Evolutionary conservation across 2,888 invertebrate genomes (phyloP).

Genomic region (Aporophyla nigra): DNA sequence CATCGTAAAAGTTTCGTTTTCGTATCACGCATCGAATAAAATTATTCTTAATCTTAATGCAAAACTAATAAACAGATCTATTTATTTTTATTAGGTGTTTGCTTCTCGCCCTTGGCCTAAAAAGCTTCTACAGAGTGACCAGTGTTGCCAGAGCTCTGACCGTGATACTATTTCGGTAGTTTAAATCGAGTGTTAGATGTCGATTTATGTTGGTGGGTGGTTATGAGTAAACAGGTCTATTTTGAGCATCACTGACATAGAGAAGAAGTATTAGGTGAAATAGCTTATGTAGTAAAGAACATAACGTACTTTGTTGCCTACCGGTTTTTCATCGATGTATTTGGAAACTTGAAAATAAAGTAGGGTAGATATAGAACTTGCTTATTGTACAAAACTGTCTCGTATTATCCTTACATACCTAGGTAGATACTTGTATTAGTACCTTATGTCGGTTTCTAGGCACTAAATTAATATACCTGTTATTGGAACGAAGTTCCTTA

Average conservation of each 20-base stretch:
- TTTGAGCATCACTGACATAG: constrained; percentile 66
- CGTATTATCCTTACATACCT: too few species aligned
- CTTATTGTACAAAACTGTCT: not conserved
- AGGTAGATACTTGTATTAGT: not conserved
- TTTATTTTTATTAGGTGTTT: constrained; percentile 58
- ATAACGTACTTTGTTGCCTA: not conserved
- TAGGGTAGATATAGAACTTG: not conserved
- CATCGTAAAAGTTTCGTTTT: constrained; percentile 13
- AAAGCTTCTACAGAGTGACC: constrained; percentile 56
- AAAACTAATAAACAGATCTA: constrained; percentile 58
- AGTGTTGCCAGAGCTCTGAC: constrained; percentile 58
- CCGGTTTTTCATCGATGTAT: not conserved
- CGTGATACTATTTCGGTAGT: constrained; percentile 40
- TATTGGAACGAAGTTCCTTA: too few species aligned
- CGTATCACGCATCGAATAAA: constrained; percentile 31
- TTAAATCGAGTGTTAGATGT: constrained; percentile 50
- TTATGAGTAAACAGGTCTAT: constrained; percentile 67
- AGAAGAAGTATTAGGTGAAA: constrained; percentile 33
- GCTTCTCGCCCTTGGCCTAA: constrained; percentile 69
- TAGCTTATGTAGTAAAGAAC: constrained; percentile 25
- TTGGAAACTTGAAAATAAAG: not conserved
- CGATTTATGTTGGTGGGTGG: constrained; percentile 62
- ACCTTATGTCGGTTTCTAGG: not conserved
- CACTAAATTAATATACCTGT: not conserved
- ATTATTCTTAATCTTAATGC: constrained; percentile 39